Base-by-base conservation (phyloP, 1,140 invertebrate species). In the Cataglyphis hispanica region DNA sequence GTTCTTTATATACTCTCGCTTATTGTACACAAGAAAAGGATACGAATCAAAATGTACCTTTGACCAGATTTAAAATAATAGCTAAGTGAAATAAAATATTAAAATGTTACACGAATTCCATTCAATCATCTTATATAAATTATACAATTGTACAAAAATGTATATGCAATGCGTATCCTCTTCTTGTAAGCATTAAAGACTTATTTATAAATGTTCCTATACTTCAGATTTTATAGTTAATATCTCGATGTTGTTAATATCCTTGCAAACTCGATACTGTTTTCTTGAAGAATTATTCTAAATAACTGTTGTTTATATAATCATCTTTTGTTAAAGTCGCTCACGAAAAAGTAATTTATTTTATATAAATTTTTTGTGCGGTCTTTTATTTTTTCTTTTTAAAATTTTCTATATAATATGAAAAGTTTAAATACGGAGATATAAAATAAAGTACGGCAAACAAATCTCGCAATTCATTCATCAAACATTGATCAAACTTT, bases 1-100 rank as follows among this genome's bases (percentile, higher is more conserved):
- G 25, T 83, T 40, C 37, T 72, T 58, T 70, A 75, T 63, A 63
- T 63, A 63, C 34, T 69, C 8, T 80, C 19, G 78, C 78, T 83
- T 81, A 70, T 0, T 70, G 25, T 83, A 43, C 13, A 60, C 40
- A 31, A 74, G 78, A 53, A 72, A 46, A 53, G 67, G 56, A 83
- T 83, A 72, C 67, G 78, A 43, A 70, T 58, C 58, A 25, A 31
- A n/a, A 7, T 31, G 1, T 40, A 40, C 4, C 19, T 16, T 16
- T 13, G 0, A n/a, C 13, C 4, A 27, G 19, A 25, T 4, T 67
- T 10, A 8, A 13, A 50, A 50, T 50, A 50, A 27, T 27, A 40
- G 22, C 27, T 19, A 31, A 64, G 11, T 40, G 10, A 3, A 46
- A 67, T 43, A 37, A 78, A 8, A 78, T 69, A 11, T 11, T 53